These are phyloP conservation scores for Heteromurus nitidus DNA, from an alignment of 2,888 invertebrate genomes.

Conservation along the genomic window DNA sequence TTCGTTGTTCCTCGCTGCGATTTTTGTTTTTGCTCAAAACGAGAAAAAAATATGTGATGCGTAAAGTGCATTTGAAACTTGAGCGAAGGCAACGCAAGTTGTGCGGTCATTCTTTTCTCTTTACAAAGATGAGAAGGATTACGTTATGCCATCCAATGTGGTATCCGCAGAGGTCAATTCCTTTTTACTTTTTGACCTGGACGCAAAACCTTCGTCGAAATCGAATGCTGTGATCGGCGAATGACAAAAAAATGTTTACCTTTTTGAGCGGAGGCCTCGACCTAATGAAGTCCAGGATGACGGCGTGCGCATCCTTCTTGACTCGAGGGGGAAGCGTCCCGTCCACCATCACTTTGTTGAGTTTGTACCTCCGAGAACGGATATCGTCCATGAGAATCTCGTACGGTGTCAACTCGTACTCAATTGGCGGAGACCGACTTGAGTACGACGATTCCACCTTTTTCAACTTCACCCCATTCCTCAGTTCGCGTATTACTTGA, in stretches of 20 bases:
- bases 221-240: not conserved
- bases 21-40: no score
- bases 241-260: constrained; percentile 77
- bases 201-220: not conserved
- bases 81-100: constrained; percentile 27
- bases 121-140: not conserved
- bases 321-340: constrained; percentile 85
- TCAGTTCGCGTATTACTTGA: constrained; percentile 93
- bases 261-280: constrained; percentile 95
- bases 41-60: not conserved
- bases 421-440: constrained; percentile 85
- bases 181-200: not conserved
- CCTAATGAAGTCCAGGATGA: constrained; percentile 97
- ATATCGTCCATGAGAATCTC: constrained; percentile 98
- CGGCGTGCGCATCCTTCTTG: constrained; percentile 95
- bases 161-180: not conserved
- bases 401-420: constrained; percentile 96
- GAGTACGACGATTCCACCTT: constrained; percentile 81
- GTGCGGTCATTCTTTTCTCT: constrained; percentile 39
- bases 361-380: constrained; percentile 89
- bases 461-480: constrained; percentile 94
- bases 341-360: constrained; percentile 90
- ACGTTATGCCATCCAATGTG: not conserved
- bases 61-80: no score
- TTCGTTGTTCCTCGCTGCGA: no score